Base-by-base conservation (phyloP, 2,888 invertebrate genomes). In the Tiphia femorata region DNA sequence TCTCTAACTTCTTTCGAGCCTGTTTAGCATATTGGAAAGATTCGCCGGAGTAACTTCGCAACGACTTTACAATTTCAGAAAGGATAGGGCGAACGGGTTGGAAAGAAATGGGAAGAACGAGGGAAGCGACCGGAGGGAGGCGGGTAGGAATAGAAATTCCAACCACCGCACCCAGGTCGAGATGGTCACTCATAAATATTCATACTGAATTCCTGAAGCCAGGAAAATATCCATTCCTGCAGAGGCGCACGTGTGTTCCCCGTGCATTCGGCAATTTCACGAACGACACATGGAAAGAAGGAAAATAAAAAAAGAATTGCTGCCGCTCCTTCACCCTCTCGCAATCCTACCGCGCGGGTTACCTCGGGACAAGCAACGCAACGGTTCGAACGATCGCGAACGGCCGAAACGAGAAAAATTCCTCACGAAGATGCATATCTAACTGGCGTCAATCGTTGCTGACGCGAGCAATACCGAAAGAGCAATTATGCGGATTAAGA, bases 121-220 rank as follows among this genome's bases (percentile, higher is more conserved):
- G 37, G 33, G 23, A n/a, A 41, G 29, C 27, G 25, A 3, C 14
- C 29, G 43, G 6, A 14, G 42, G 33, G 19, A 10, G 37, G 37
- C 33, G n/a, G 43, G 35, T 38, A 35, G 57, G 57, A 55, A 58
- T 52, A 51, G 54, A 59, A 55, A 62, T 68, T 67, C 60, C 69
- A 55, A 60, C 60, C 48, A 60, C 54, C 50, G 62, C 69, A 43
- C 56, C 58, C 60, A 71, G 62, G 58, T 64, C 60, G 64, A 70
- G 64, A 61, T 72, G 66, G 58, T 55, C 66, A 57, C 59, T 63
- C 57, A 71, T 73, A 73, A 72, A 74, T 74, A 74, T 74, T 72
- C 72, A 74, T 74, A 63, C 57, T 49, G 58, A 62, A 74, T 71
- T 71, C 63, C 67, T 67, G 67, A 72, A 64, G 64, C 64, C 65